Evolutionary conservation across 2,888 invertebrate species (phyloP).

Genomic region (Ecdyonurus torrentis): DNA sequence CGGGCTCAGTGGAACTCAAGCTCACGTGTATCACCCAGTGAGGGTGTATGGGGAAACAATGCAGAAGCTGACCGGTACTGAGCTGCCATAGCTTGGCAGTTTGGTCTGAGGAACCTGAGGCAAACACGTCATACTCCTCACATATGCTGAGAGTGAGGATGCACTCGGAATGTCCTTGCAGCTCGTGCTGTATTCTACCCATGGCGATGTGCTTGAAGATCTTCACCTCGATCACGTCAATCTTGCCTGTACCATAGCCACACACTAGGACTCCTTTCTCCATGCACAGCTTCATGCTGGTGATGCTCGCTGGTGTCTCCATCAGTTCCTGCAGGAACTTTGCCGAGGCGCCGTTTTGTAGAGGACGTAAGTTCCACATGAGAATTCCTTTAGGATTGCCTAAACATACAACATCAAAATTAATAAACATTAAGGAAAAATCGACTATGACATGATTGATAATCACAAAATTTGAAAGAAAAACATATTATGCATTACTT

Average conservation of each 20-base stretch:
- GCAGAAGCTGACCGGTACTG: background rate
- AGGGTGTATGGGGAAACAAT: background rate
- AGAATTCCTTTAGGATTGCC: background rate
- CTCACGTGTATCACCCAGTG: background rate
- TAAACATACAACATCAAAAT: too few species aligned
- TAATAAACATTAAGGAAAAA: too few species aligned
- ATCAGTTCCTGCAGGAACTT: background rate
- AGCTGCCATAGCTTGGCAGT: background rate
- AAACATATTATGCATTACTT: too few species aligned
- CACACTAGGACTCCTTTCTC: background rate
- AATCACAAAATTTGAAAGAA: too few species aligned
- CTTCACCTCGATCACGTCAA: background rate
- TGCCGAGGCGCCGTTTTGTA: background rate
- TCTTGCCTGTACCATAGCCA: background rate
- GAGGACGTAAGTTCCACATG: background rate
- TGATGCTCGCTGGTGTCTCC: background rate
- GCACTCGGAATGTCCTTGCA: background rate
- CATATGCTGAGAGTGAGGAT: background rate
- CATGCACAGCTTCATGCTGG: background rate
- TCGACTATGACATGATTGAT: too few species aligned
- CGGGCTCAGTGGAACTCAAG: background rate
- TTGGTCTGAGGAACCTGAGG: background rate
- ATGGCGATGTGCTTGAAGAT: background rate
- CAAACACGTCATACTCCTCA: background rate
- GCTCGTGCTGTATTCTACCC: background rate